Base-by-base conservation (phyloP, 2,113 vertebrate genomes). In the Herpailurus yagouaroundi region DNA sequence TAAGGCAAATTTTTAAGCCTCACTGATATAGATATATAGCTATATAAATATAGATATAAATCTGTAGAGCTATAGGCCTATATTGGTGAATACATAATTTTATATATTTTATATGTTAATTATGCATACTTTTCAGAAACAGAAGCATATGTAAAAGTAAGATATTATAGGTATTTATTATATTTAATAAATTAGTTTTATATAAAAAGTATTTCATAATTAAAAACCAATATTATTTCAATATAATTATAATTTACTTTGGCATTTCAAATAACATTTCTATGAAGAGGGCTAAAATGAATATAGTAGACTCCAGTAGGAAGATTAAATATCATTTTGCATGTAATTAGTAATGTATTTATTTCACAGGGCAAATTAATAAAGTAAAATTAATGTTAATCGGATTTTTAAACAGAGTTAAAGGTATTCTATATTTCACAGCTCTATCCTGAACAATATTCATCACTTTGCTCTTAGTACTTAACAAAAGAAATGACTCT, bases 301-400 rank as follows among this genome's bases (percentile, higher is more conserved):
- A 96, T 89, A 95, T 87, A n/a, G 29, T 81, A 90, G 87, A 52
- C 7, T 97, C 76, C 76, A 87, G 80, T 89, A 94, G 83, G 69
- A 97, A 98, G 92, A 97, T 87, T 95, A 95, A 97, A 77, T 96
- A 96, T 82, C 48, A 94, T 92, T 96, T 94, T 97, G 48, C 84
- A 74, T 92, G 45, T 95, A 92, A 84, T 94, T 91, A 88, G 79
- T 89, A 95, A 93, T 74, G 2, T 89, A 95, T 94, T 97, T 97
- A 89, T 90, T 96, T 96, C 92, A 92, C 60, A 57, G 74, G 60
- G 63, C 4, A 96, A 97, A 96, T 96, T 97, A 97, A 94, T 95
- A 90, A 96, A 94, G 74, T 89, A 89, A 97, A 96, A 96, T 96
- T 93, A 97, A 96, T 66, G 90, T 92, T 95, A 94, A 97, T 92